A percentile compares a stretch with the other conserved stretches of the same genome.
Evolutionary conservation across 2,113 vertebrate genomes (phyloP).

Genomic region (Siniperca chuatsi): DNA sequence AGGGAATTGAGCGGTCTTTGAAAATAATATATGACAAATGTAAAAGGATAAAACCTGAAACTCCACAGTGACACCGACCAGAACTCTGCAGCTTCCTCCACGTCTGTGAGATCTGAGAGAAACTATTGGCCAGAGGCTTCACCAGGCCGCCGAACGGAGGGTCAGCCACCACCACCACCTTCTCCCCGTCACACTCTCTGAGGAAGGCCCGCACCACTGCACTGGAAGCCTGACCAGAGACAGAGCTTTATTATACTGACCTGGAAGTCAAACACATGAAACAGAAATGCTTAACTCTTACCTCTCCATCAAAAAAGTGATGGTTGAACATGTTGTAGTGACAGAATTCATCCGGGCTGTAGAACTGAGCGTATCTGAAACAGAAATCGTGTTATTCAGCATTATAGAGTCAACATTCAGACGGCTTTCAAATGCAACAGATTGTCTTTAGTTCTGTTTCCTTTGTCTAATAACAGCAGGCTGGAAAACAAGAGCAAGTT

Average conservation of each 20-base stretch:
- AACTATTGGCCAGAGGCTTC: conserved; percentile 92
- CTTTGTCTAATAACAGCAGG: neutral
- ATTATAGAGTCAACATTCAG: neutral
- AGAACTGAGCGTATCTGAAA: conserved; percentile 95
- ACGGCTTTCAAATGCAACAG: neutral
- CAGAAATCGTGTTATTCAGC: neutral
- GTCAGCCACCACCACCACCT: conserved; percentile 92
- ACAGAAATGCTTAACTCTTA: conserved; percentile 70
- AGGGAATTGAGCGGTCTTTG: neutral
- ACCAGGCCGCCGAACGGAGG: conserved; percentile 97
- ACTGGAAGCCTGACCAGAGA: conserved; percentile 79
- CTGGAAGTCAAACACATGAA: neutral
- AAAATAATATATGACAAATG: no score
- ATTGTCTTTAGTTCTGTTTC: neutral
- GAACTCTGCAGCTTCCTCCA: conserved; percentile 83
- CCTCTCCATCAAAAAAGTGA: conserved; percentile 95
- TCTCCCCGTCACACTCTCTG: conserved; percentile 79
- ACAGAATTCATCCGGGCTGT: conserved; percentile 91
- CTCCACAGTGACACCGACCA: conserved; percentile 73
- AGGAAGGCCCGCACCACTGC: conserved; percentile 88
- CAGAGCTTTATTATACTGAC: neutral
- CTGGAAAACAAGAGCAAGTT: neutral
- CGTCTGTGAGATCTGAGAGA: conserved; percentile 87
- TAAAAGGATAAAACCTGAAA: neutral
- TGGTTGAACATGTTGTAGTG: conserved; percentile 99